These are phyloP conservation scores for Ceratosolen fusciceps DNA, from an alignment of 1,140 invertebrate genomes.

Conservation along the genomic window DNA sequence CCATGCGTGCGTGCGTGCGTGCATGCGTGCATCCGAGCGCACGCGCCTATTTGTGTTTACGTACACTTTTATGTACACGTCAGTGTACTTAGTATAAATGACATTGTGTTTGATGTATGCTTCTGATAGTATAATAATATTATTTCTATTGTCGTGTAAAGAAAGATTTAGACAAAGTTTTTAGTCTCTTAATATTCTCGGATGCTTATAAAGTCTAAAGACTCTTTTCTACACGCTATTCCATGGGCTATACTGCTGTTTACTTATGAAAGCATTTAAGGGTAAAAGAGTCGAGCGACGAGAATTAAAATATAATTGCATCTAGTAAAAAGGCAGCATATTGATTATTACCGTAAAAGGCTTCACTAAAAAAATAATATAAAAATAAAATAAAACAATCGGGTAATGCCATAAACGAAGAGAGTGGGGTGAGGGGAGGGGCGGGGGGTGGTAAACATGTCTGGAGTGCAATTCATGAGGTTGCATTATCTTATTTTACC, in stretches of 20 bases:
- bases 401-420: neutral
- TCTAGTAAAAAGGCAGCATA: neutral
- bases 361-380: neutral
- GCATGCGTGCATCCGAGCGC: neutral
- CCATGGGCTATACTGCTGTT: neutral
- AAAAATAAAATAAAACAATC: too few species aligned
- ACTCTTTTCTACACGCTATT: neutral
- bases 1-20: too few species aligned
- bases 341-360: neutral
- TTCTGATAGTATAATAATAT: neutral
- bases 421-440: neutral
- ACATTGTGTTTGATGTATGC: neutral
- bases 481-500: neutral
- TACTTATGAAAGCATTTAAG: neutral
- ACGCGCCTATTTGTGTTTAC: neutral
- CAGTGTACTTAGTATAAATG: neutral
- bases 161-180: neutral
- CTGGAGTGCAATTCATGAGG: conserved; percentile 1
- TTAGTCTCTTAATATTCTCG: neutral
- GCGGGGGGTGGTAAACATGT: neutral
- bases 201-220: neutral
- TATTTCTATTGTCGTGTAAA: neutral
- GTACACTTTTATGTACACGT: neutral
- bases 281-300: neutral
- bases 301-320: neutral